Evolutionary conservation across 2,888 invertebrate genomes (phyloP).

Genomic region (Dynastes maya): DNA sequence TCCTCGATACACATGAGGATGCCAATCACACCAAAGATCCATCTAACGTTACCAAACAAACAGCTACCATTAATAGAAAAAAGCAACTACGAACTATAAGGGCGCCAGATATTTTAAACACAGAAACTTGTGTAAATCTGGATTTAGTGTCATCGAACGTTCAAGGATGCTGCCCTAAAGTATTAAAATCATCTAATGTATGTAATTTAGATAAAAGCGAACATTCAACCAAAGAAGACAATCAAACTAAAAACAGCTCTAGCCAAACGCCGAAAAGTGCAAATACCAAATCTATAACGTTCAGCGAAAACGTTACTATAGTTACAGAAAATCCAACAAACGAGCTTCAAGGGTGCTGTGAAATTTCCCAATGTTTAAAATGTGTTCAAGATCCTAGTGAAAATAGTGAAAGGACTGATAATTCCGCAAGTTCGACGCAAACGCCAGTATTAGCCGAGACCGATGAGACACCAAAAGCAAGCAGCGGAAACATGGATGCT

Average conservation of each 20-base stretch:
- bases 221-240: slow-evolving; percentile 12
- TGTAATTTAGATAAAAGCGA: slow-evolving; percentile 5
- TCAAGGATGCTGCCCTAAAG: not conserved
- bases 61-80: slow-evolving; percentile 7
- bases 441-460: not conserved
- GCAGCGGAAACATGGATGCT: slow-evolving; percentile 70
- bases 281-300: not conserved
- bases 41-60: slow-evolving; percentile 6
- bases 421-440: not conserved
- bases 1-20: not conserved
- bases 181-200: not conserved
- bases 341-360: slow-evolving; percentile 36
- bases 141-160: slow-evolving; percentile 30
- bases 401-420: slow-evolving; percentile 11
- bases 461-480: not conserved
- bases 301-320: not conserved
- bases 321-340: not conserved
- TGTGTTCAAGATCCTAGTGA: slow-evolving; percentile 14
- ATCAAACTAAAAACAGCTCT: not conserved
- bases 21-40: slow-evolving; percentile 18
- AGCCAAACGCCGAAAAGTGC: not conserved
- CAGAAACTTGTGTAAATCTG: slow-evolving; percentile 30
- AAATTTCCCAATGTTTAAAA: slow-evolving; percentile 30
- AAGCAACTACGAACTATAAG: slow-evolving; percentile 29
- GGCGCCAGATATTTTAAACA: slow-evolving; percentile 39